Evolutionary conservation across 2,888 invertebrate species (phyloP), one percentile per base, ranked within the genome.

Genomic region (Ichneumon xanthorius): DNA sequence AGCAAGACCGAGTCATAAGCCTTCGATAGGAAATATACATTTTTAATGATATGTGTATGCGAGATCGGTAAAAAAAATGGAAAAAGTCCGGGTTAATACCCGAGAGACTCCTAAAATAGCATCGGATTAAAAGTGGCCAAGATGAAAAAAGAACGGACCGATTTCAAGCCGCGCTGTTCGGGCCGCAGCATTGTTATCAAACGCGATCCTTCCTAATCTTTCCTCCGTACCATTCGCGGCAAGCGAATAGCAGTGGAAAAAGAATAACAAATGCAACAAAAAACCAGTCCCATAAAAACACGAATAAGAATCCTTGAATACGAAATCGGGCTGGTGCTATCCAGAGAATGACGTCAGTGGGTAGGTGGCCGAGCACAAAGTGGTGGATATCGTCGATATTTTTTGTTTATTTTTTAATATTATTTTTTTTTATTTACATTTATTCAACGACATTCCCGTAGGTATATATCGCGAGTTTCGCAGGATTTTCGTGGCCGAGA

Each of bases 281-380:
- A 75, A 70, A 70, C n/a, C 53, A 61, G 45, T 33, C 9, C 55
- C n/a, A 58, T 78, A 72, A 71, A 63, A 65, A 48, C 80, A 5
- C 33, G 65, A 40, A 67, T n/a, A 19, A 45, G 73, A 80, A 80
- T 73, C 65, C 73, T 67, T 72, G 80, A 80, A 80, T 73, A 33
- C 65, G 55, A 65, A 73, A 73, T 19, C 30, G 6, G 22, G 72
- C 50, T 37, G 30, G 67, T 50, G 37, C 40, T 67, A 22, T 37
- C 26, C 53, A 9, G 79, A 33, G 48, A 37, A 37, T 79, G 79
- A 63, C 71, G 71, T 79, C 71, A 68, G 22, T 53, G 48, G 71
- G 58, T 71, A 61, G 71, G 58, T 70, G 78, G 68, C 55, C 68
- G 50, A 48, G 30, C 48, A 14, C 58, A 58, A 53, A 67, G 50